phyloP scores from a whole-genome alignment of 2,888 invertebrate genomes.

The Drosophila nigritarsus region DNA sequence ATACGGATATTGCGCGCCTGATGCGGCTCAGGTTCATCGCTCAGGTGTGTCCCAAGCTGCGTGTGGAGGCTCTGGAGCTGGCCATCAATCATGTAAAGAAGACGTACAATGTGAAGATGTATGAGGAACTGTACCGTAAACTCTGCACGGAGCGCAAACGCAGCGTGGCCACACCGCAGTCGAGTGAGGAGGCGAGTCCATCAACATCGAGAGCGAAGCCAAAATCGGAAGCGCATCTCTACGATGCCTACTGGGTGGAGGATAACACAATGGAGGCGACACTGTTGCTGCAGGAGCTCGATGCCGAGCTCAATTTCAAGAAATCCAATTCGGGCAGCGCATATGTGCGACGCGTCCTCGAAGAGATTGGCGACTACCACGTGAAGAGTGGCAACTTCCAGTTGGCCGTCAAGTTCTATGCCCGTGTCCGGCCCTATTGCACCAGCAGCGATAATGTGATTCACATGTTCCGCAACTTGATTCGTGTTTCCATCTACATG shows the following conservation, averaged over 20 bases:
- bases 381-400: conserved; percentile 67
- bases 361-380: conserved; percentile 71
- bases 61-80: conserved; percentile 58
- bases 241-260: conserved; percentile 66
- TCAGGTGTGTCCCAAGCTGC: conserved; percentile 61
- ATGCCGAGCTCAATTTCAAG: conserved; percentile 66
- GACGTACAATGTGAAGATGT: conserved; percentile 63
- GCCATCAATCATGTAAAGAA: conserved; percentile 62
- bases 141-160: conserved; percentile 45
- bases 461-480: conserved; percentile 63
- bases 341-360: conserved; percentile 63
- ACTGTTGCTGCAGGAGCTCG: conserved; percentile 64
- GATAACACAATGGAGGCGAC: conserved; percentile 65
- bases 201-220: not conserved
- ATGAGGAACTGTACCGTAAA: conserved; percentile 55
- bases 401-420: conserved; percentile 64
- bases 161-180: not conserved
- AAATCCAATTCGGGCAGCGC: conserved; percentile 64
- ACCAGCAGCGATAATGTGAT: conserved; percentile 67
- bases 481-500: conserved; percentile 69
- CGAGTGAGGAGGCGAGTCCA: conserved; percentile 25
- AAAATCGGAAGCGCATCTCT: conserved; percentile 14
- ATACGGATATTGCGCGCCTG: conserved; percentile 47
- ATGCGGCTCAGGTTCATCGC: conserved; percentile 64
- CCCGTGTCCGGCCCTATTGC: conserved; percentile 63